phyloP scores from a whole-genome alignment of 2,888 invertebrate genomes.

The Noctua janthe region DNA sequence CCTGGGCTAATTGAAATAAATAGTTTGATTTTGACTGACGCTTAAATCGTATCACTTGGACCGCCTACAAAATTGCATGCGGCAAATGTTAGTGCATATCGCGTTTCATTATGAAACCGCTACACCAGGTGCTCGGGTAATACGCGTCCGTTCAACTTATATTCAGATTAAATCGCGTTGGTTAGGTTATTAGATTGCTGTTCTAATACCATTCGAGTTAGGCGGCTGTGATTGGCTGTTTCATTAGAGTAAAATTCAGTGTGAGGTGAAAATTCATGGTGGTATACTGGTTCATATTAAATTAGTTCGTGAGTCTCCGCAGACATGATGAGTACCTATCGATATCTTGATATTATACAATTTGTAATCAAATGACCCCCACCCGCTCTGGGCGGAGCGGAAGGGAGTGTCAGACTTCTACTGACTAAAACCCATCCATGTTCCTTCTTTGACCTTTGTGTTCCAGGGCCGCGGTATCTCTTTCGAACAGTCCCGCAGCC shows the following conservation, averaged over 20 bases:
- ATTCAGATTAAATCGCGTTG: conserved; percentile 35
- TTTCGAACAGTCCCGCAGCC: too few species aligned
- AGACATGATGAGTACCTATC: neutral
- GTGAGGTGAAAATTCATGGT: neutral
- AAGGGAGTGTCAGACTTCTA: too few species aligned
- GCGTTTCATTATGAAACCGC: conserved; percentile 70
- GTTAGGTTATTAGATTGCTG: conserved; percentile 39
- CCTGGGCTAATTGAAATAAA: neutral
- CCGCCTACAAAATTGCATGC: conserved; percentile 31
- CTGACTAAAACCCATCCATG: too few species aligned
- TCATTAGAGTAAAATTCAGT: neutral
- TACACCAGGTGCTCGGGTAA: conserved; percentile 65
- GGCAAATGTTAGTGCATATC: conserved; percentile 64
- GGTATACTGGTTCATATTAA: neutral
- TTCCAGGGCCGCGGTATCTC: too few species aligned
- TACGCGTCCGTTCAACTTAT: conserved; percentile 49
- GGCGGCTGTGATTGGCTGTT: conserved; percentile 12
- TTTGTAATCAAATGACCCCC: too few species aligned
- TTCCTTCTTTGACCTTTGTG: too few species aligned
- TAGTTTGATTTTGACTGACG: neutral
- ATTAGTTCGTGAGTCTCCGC: neutral
- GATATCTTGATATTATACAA: too few species aligned
- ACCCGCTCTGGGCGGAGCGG: too few species aligned
- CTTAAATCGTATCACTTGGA: conserved; percentile 6
- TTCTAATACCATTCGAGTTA: conserved; percentile 3